Evolutionary conservation across 2,113 vertebrate species (phyloP), one percentile per base, ranked within the genome.

Genomic region (Sapajus apella): DNA sequence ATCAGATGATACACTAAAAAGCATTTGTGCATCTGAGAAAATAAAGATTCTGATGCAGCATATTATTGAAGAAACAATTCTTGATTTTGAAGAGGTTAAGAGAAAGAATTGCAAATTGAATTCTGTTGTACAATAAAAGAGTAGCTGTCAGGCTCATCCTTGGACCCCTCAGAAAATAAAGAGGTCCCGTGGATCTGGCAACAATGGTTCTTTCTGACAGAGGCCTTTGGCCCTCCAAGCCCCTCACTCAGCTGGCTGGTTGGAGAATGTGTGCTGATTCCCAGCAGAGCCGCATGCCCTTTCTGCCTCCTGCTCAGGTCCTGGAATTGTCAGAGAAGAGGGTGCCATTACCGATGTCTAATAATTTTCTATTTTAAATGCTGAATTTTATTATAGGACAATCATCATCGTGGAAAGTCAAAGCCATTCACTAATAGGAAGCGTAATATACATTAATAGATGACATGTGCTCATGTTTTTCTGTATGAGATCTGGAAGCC

Each of bases 51-150:
- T 43, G 79, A 77, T 10, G 23, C 13, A 58, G 32, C 37, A 37
- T 17, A 84, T 85, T n/a, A 40, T 52, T 73, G 43, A 96, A 92
- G 18, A 87, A 64, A 75, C 16, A 76, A 58, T 84, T 92, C 30
- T 92, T 87, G 18, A 75, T 88, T 92, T 83, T 85, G 11, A 95
- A 82, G 12, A 87, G 8, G n/a, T 70, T 83, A 58, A 50, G 86
- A 84, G 52, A 87, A 90, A 56, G 25, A 70, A 25, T 32, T 73
- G 43, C 13, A 83, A 93, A 66, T 72, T 81, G 18, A 27, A 92
- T 92, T 96, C 77, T 77, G 30, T 92, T 90, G 18, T 92, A 25
- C 20, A 61, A 25, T 8, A n/a, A 43, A 90, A 92, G 27, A 40
- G 61, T n/a, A 87, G 58, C 80, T 84, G 73, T 77, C 80, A 58